Percentiles rank a stretch among this genome's conserved stretches.
phyloP scores from a whole-genome alignment of 2,797 vertebrate species.

The Anniella stebbinsi region DNA sequence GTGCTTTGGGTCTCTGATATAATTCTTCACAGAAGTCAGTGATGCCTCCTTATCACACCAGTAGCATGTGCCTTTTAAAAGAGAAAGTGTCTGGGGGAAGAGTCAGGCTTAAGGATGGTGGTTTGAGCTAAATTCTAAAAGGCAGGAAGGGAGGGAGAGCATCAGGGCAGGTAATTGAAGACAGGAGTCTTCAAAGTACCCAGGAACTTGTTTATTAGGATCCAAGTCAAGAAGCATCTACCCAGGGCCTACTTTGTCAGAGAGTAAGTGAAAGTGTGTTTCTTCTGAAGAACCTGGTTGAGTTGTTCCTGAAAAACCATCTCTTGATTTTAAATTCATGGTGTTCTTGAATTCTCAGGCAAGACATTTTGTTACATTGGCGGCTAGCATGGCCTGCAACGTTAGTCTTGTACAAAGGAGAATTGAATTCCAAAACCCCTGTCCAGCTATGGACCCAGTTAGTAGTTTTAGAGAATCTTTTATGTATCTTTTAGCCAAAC shows the following conservation, averaged over 20 bases:
- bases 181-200: not conserved
- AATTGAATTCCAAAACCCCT: not conserved
- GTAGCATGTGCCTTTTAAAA: not conserved
- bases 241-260: not conserved
- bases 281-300: not conserved
- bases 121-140: not conserved
- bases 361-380: not conserved
- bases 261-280: not conserved
- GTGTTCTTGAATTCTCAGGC: not conserved
- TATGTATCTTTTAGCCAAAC: not conserved
- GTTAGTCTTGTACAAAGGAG: not conserved
- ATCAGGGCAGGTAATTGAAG: not conserved
- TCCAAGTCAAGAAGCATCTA: not conserved
- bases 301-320: not conserved
- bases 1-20: not conserved
- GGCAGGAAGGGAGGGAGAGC: not conserved
- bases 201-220: not conserved
- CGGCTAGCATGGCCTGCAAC: no score
- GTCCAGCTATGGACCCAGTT: not conserved
- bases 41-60: not conserved
- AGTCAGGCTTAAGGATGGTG: not conserved
- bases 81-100: not conserved
- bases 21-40: not conserved
- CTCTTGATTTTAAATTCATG: not conserved
- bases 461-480: not conserved